phyloP scores from a whole-genome alignment of 2,113 vertebrate species.

The Saccopteryx bilineata region DNA sequence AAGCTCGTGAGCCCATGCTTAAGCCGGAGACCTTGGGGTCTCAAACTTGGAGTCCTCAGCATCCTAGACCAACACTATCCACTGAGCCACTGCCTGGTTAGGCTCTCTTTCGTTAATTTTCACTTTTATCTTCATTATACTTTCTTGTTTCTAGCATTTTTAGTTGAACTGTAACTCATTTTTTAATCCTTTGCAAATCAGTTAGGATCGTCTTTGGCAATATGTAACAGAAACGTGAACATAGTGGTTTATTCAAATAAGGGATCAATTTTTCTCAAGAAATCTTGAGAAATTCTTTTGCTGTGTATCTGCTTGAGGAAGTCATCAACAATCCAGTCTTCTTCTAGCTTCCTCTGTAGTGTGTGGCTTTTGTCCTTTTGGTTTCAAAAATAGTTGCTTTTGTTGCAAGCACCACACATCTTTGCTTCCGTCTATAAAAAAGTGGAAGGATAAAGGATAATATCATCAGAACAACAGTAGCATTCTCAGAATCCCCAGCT shows the following conservation, averaged over 20 bases:
- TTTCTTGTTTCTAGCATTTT: not conserved
- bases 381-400: not conserved
- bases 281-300: slow-evolving; percentile 27
- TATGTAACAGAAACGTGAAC: slow-evolving; percentile 29
- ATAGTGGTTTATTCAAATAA: slow-evolving; percentile 35
- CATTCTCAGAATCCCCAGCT: not conserved
- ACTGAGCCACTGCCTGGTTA: too few relatives aligned
- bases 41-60: too few relatives aligned
- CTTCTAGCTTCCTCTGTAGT: not conserved
- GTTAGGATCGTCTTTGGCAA: not conserved
- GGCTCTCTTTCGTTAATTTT: not conserved
- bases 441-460: not conserved
- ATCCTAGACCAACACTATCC: too few relatives aligned
- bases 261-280: slow-evolving; percentile 27
- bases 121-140: slow-evolving; percentile 51
- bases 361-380: not conserved
- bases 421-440: not conserved
- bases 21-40: too few relatives aligned
- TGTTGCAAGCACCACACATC: not conserved
- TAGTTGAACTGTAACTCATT: slow-evolving; percentile 41
- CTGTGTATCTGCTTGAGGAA: not conserved
- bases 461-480: slow-evolving; percentile 8
- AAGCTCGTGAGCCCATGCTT: too few relatives aligned
- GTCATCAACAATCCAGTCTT: not conserved
- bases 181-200: slow-evolving; percentile 21